Conservation (phyloP, 2,113 vertebrate genomes). For the Syrrhaptes paradoxus region DNA sequence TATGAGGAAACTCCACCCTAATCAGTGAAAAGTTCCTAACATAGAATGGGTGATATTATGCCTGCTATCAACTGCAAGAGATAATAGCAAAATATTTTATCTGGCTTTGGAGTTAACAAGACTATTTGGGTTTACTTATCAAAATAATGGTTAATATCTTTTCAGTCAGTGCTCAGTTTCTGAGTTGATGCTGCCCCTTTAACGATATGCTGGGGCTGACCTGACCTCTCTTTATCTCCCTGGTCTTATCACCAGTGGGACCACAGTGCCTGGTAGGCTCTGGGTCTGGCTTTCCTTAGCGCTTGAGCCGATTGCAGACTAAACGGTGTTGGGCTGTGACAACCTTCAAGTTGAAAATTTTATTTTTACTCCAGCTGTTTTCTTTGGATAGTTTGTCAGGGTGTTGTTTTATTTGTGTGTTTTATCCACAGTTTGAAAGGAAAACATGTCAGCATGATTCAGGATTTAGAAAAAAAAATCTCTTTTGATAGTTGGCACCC, state of each 20-base stretch:
- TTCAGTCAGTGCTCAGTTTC: not conserved
- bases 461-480: not conserved
- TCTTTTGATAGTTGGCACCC: not conserved
- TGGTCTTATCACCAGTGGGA: constrained; percentile 5
- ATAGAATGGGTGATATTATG: not conserved
- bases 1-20: constrained; percentile 18
- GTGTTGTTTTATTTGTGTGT: not conserved
- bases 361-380: not conserved
- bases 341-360: not conserved
- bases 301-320: not conserved
- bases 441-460: not conserved
- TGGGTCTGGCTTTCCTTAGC: constrained; percentile 11
- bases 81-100: constrained; percentile 34
- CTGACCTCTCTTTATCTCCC: not conserved
- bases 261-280: not conserved
- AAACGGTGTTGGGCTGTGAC: not conserved
- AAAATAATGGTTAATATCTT: not conserved
- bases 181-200: not conserved
- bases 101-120: not conserved
- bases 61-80: not conserved
- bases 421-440: not conserved
- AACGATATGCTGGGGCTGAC: not conserved
- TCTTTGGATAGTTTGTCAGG: not conserved
- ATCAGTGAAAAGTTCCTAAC: not conserved
- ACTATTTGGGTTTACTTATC: constrained; percentile 5